Base-by-base conservation (phyloP, 2,888 invertebrate species). In the Neria commutata region DNA sequence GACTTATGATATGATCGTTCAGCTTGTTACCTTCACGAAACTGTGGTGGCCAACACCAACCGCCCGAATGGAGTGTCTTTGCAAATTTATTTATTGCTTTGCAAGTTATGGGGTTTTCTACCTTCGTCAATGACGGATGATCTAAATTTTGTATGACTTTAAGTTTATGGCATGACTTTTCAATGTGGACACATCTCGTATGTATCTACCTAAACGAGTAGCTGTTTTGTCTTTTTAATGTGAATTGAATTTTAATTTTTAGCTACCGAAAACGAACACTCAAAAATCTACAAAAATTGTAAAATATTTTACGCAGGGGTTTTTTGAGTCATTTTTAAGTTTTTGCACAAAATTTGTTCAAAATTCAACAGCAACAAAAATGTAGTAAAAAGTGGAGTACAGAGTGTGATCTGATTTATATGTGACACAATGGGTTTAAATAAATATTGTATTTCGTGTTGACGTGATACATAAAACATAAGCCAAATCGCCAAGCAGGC, bases 351-450 rank as follows among this genome's bases (percentile, higher is more conserved):
- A 49, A 47, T 40, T 57, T 63, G 68, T 63, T 69, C 71, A 73
- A 61, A 73, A 73, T n/a, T n/a, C n/a, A n/a, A n/a, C n/a, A n/a
- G n/a, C n/a, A n/a, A n/a, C n/a, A n/a, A n/a, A n/a, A n/a, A n/a
- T n/a, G n/a, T n/a, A n/a, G n/a, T n/a, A n/a, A n/a, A n/a, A n/a
- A n/a, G n/a, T n/a, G n/a, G n/a, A n/a, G n/a, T n/a, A n/a, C n/a
- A n/a, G n/a, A n/a, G n/a, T n/a, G 67, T 73, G 74, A 73, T 73
- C 73, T 73, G 73, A 73, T 74, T 73, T 73, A 73, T 73, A 73
- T 74, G 73, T 73, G 74, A 74, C 74, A 73, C 74, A 74, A 72
- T 73, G 73, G 68, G 63, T 66, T 60, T 58, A 57, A 60, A 47
- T 52, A 24, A n/a, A 56, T 25, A 52, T 64, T 60, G 54, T 46